Conservation (phyloP, 2,113 vertebrate species). For the Cryptomyrus ogoouensis region DNA sequence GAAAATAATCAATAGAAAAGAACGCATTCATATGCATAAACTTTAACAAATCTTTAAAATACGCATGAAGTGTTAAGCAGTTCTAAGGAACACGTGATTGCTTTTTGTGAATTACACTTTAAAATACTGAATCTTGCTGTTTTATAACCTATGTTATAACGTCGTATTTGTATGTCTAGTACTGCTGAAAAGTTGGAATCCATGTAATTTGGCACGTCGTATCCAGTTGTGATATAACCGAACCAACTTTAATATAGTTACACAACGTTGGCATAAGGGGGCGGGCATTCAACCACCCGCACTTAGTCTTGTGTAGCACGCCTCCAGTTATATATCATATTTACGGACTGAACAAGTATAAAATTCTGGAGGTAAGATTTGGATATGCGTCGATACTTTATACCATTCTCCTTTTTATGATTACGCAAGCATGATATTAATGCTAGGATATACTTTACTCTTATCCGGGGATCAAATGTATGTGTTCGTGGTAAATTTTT, state of each 20-base stretch:
- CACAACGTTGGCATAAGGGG: neutral
- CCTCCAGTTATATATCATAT: neutral
- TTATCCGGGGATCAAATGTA: neutral
- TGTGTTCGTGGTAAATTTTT: neutral
- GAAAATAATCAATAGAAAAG: neutral
- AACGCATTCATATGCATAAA: neutral
- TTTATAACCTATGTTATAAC: neutral
- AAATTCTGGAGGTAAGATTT: neutral
- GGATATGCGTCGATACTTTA: neutral
- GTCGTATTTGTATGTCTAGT: neutral
- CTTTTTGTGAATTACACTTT: neutral
- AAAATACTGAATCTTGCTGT: neutral
- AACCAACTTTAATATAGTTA: neutral
- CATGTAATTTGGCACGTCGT: neutral
- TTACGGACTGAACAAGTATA: neutral
- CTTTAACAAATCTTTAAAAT: neutral
- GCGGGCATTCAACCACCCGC: neutral
- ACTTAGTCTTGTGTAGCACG: neutral
- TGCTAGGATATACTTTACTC: neutral
- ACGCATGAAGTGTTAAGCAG: neutral
- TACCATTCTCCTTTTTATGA: neutral
- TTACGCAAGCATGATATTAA: neutral
- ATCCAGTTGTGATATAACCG: neutral
- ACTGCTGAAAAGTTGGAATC: neutral
- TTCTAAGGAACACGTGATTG: neutral